Evolutionary conservation across 2,888 invertebrate genomes (phyloP).

Genomic region (Timandra comae): DNA sequence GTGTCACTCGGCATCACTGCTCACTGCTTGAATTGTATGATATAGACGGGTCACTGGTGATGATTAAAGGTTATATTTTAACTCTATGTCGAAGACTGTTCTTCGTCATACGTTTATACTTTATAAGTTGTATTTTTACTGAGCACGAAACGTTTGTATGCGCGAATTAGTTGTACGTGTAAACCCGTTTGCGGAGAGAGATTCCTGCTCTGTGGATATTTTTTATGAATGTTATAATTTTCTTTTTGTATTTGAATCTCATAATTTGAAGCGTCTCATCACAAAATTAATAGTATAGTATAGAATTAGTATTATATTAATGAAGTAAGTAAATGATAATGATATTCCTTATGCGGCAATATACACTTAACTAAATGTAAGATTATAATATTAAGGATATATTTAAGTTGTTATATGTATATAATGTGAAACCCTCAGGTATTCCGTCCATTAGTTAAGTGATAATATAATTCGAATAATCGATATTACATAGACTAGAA

Average conservation of each 20-base stretch:
- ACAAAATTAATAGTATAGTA: not conserved
- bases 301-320: too few relatives aligned
- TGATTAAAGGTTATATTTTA: too few relatives aligned
- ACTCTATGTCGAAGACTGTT: too few relatives aligned
- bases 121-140: too few relatives aligned
- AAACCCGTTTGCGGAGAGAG: too few relatives aligned
- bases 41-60: too few relatives aligned
- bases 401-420: conserved; percentile 22
- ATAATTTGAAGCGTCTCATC: not conserved
- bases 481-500: conserved; percentile 7
- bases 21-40: too few relatives aligned
- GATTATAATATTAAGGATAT: conserved; percentile 3
- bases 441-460: conserved; percentile 56
- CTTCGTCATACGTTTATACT: too few relatives aligned
- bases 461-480: conserved; percentile 4
- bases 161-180: too few relatives aligned
- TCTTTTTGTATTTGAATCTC: not conserved
- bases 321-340: conserved; percentile 1
- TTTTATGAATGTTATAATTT: not conserved
- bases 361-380: conserved; percentile 30
- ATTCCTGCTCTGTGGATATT: too few relatives aligned
- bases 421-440: conserved; percentile 49
- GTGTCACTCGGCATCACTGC: too few relatives aligned
- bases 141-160: too few relatives aligned
- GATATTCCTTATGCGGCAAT: conserved; percentile 29